Evolutionary conservation across 2,113 vertebrate species (phyloP).

Genomic region (Haemorhous mexicanus): DNA sequence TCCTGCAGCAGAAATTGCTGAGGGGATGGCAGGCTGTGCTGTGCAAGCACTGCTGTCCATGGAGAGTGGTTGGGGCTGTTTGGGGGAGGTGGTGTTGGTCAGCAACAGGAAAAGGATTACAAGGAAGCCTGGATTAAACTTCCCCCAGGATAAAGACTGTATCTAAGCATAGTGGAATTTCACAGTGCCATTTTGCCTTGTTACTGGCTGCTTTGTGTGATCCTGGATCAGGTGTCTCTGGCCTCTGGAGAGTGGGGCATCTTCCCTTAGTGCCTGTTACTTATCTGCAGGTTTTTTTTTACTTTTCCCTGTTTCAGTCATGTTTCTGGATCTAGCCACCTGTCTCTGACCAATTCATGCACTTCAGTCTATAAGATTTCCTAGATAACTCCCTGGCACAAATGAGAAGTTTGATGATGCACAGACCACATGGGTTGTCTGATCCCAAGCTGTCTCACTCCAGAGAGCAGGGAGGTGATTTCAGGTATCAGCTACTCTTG

Average conservation of each 20-base stretch:
- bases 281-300: background rate
- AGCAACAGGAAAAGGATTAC: background rate
- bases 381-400: background rate
- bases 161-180: background rate
- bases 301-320: accelerated
- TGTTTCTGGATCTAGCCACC: background rate
- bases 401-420: background rate
- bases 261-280: background rate
- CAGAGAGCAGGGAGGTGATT: background rate
- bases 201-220: background rate
- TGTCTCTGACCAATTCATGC: background rate
- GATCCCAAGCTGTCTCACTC: background rate
- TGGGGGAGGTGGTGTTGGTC: background rate
- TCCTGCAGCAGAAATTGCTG: background rate
- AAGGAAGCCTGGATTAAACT: background rate
- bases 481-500: background rate
- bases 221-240: background rate
- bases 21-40: background rate
- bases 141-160: background rate
- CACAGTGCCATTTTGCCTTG: background rate
- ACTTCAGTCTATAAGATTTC: background rate
- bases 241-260: background rate
- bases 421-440: background rate
- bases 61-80: background rate
- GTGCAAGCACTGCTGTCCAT: background rate